Conservation (phyloP, 1,140 invertebrate species). For the Rhagoletis pomonella region DNA sequence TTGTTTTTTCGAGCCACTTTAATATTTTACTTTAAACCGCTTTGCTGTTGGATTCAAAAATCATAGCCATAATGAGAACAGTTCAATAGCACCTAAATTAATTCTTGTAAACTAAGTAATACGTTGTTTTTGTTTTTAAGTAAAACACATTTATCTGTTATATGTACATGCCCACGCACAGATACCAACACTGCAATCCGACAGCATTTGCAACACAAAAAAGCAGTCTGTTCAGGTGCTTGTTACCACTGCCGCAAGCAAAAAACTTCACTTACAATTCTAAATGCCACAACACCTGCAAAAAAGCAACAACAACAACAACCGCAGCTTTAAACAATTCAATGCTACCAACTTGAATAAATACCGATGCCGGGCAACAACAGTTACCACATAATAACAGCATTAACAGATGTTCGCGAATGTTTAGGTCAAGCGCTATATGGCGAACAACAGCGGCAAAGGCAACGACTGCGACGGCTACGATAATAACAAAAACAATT, state of each 20-base stretch:
- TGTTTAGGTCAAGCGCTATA: slow-evolving; percentile 55
- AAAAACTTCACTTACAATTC: background rate
- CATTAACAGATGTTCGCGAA: slow-evolving; percentile 54
- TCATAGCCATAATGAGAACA: too few relatives aligned
- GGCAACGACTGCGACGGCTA: background rate
- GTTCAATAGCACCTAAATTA: too few relatives aligned
- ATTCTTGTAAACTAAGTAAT: too few relatives aligned
- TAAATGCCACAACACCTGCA: slow-evolving; percentile 24
- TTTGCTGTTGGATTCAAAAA: too few relatives aligned
- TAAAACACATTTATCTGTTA: too few relatives aligned
- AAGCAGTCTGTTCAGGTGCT: background rate
- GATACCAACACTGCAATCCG: background rate
- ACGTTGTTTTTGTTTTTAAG: too few relatives aligned
- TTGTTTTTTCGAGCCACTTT: too few relatives aligned
- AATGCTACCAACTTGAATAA: slow-evolving; percentile 24
- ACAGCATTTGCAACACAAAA: background rate
- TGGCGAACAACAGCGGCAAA: slow-evolving; percentile 60
- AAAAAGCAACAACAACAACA: background rate
- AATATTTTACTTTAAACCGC: too few relatives aligned
- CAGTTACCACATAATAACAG: slow-evolving; percentile 47
- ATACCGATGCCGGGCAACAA: slow-evolving; percentile 31
- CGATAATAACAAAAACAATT: slow-evolving; percentile 46
- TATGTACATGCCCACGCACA: too few relatives aligned
- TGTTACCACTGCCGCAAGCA: background rate
- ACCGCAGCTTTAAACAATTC: background rate